Base-by-base conservation (phyloP, 2,113 vertebrate genomes). In the Ifrita kowaldi region DNA sequence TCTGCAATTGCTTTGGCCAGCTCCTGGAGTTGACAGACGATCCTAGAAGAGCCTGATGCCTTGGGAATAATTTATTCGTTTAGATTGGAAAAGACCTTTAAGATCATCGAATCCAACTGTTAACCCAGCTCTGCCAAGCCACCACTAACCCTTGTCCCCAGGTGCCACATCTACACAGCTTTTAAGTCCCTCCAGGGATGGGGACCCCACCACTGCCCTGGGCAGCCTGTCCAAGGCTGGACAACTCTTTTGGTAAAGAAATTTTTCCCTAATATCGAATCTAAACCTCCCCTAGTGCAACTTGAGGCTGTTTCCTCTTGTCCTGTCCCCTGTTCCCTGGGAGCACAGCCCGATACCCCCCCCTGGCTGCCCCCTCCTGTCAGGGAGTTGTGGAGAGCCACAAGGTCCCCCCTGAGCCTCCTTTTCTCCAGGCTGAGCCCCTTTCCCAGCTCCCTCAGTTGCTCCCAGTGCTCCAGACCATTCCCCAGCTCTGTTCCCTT, bases 251-350 rank as follows among this genome's bases (percentile, higher is more conserved):
- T 14, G 6, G 42, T 62, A 47, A 56, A 33, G 32, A 62, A 37
- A 9, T 18, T 37, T 57, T 69, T 44, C 35, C 11, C n/a, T n/a
- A n/a, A n/a, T n/a, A n/a, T n/a, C 0, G 1, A 42, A 16, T 33
- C 10, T 39, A n/a, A 76, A 57, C 12, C 20, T 69, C 20, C 5
- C 37, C 33, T 81, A 55, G 33, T 23, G 5, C 33, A 44, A 37
- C 8, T 13, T n/a, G 35, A n/a, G 11, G 16, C 23, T 0, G 0
- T 56, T 69, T 56, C 35, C 5, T 4, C 28, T 56, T 22, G 1
- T 32, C 20, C 14, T 87, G 41, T 69, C 28, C 18, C 55, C 26
- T 50, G 35, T 49, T 49, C 5, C 26, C 55, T 37, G 62, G 13
- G 17, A 84, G 21, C 12, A 69, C 35, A 55, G 7, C 30, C 35